Evolutionary conservation across 2,888 invertebrate genomes (phyloP).

Genomic region (Protodeltote pygarga): DNA sequence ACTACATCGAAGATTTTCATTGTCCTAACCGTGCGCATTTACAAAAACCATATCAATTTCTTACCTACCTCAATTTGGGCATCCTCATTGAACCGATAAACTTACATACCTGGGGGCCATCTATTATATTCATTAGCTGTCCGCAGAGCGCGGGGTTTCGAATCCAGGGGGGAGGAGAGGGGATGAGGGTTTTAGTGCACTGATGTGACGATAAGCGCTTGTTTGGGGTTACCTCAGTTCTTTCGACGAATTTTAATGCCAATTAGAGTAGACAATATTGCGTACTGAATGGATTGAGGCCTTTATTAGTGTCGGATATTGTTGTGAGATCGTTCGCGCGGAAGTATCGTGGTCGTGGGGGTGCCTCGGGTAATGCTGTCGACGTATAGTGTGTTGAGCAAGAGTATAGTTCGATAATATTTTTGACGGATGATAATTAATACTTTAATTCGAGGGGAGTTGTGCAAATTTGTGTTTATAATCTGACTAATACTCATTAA

Average conservation of each 20-base stretch:
- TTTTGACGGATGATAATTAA: constrained; percentile 15
- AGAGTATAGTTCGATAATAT: constrained; percentile 13
- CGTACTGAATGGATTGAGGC: constrained; percentile 77
- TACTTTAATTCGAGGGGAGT: no score
- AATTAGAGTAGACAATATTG: constrained; percentile 84
- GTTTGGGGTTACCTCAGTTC: constrained; percentile 81
- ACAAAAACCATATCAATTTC: constrained; percentile 20
- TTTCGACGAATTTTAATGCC: constrained; percentile 79
- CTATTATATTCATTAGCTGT: constrained; percentile 75
- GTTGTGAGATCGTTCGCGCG: constrained; percentile 74
- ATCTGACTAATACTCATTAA: no score
- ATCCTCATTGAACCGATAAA: constrained; percentile 49
- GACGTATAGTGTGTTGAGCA: constrained; percentile 28
- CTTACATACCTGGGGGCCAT: constrained; percentile 74
- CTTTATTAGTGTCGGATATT: constrained; percentile 84
- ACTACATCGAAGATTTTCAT: no score
- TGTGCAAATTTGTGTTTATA: no score
- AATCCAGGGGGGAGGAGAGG: constrained; percentile 35
- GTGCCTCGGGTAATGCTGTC: constrained; percentile 42
- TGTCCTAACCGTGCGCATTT: constrained; percentile 17
- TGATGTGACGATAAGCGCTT: constrained; percentile 81
- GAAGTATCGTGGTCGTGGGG: constrained; percentile 53
- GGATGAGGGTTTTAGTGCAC: constrained; percentile 59
- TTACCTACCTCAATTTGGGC: constrained; percentile 34
- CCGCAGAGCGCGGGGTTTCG: constrained; percentile 45